Base-by-base conservation (phyloP, 2,113 vertebrate genomes). In the Cyanistes caeruleus region DNA sequence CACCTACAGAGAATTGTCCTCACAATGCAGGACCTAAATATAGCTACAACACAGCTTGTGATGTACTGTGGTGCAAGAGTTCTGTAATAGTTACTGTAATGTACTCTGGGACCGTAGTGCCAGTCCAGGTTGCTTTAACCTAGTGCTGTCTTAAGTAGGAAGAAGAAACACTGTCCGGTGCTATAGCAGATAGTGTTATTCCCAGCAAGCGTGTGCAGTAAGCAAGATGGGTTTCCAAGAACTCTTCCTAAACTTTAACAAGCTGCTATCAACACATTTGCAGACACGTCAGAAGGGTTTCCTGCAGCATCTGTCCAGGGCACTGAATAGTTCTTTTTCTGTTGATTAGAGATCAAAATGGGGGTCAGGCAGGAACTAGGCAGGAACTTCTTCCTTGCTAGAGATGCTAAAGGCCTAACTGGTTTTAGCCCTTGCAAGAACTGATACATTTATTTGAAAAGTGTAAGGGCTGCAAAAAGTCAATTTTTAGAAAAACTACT, bases 11-110 rank as follows among this genome's bases (percentile, higher is more conserved):
- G 64, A 92, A 56, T 46, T 81, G 64, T 87, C 63, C 75, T 90
- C 55, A 62, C 60, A 92, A 44, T 46, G 65, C 93, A 85, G 79
- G 56, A 74, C 44, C 89, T 97, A 96, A 95, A 96, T 95, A 90
- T 80, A 96, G 84, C 39, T 72, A 62, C 89, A 77, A 62, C 31
- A 65, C 72, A 77, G 65, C 73, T 75, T 84, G 89, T 79, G 89
- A 89, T 72, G 88, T 80, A 41, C 79, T 51, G 5, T 59, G 63
- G 51, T 53, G 73, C 28, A 5, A 70, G 46, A 94, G 87, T 55
- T n/a, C 73, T 21, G 9, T 30, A 70, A 58, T 55, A 65, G 75
- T 73, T 69, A 30, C 72, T 67, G 23, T 39, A 49, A 80, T 58
- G 79, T 88, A 22, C 82, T 51, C 13, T 58, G 63, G 72, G 46